Evolutionary conservation across 2,113 vertebrate species (phyloP).

Genomic region (Petrocephalus zakoni): DNA sequence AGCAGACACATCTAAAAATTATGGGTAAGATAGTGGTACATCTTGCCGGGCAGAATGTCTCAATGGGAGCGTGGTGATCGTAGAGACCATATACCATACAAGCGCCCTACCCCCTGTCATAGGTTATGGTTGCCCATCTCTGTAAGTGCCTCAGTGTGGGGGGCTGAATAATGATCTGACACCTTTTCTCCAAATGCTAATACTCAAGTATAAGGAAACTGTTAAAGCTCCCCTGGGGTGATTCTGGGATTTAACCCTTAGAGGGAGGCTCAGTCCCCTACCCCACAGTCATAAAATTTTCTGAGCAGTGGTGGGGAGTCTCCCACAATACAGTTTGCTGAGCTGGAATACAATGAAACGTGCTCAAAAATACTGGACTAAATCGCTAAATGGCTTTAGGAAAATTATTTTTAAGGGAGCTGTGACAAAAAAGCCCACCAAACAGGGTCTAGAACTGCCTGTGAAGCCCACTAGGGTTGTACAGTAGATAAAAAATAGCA

Average conservation of each 20-base stretch:
- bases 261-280: not conserved
- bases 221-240: not conserved
- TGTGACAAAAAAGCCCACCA: not conserved
- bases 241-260: not conserved
- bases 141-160: not conserved
- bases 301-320: not conserved
- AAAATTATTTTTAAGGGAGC: not conserved
- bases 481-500: constrained; percentile 15
- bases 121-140: not conserved
- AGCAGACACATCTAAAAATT: not conserved
- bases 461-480: not conserved
- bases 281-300: not conserved
- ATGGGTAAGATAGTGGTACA: not conserved
- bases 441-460: not conserved
- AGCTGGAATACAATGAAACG: not conserved
- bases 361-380: not conserved
- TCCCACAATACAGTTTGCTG: not conserved
- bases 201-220: not conserved
- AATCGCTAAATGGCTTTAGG: not conserved
- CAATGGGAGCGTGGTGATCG: not conserved
- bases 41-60: not conserved
- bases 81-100: constrained; percentile 31
- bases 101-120: constrained; percentile 20
- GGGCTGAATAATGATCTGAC: constrained; percentile 30
- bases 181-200: not conserved